Conservation (phyloP, 2,113 vertebrate genomes). For the Turnix velox region DNA sequence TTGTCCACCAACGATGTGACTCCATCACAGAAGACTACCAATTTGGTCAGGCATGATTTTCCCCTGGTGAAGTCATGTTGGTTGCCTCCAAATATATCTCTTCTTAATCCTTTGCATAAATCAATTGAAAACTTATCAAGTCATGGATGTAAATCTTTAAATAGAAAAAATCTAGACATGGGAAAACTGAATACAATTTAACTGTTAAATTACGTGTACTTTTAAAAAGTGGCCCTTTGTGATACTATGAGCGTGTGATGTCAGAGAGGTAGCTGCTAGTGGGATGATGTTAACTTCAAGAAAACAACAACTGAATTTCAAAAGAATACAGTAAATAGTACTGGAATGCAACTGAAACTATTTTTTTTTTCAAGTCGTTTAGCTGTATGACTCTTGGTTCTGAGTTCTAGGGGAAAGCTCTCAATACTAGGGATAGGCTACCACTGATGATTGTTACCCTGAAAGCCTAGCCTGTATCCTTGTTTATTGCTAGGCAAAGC, state of each 20-base stretch:
- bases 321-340: neutral
- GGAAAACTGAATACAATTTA: neutral
- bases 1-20: no score
- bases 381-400: neutral
- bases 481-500: neutral
- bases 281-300: neutral
- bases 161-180: neutral
- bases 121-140: neutral
- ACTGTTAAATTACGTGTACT: neutral
- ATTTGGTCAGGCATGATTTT: no score
- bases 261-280: neutral
- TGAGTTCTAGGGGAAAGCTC: neutral
- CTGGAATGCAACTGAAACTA: neutral
- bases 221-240: neutral
- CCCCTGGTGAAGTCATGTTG: no score
- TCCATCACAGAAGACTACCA: no score
- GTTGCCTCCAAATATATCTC: neutral
- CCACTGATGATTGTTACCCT: neutral
- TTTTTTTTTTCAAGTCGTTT: neutral
- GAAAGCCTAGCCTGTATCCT: neutral
- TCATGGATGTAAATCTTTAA: neutral
- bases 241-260: neutral
- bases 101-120: neutral
- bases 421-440: neutral
- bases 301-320: neutral